phyloP scores from a whole-genome alignment of 2,888 invertebrate genomes.

The Nomada hirtipes region DNA sequence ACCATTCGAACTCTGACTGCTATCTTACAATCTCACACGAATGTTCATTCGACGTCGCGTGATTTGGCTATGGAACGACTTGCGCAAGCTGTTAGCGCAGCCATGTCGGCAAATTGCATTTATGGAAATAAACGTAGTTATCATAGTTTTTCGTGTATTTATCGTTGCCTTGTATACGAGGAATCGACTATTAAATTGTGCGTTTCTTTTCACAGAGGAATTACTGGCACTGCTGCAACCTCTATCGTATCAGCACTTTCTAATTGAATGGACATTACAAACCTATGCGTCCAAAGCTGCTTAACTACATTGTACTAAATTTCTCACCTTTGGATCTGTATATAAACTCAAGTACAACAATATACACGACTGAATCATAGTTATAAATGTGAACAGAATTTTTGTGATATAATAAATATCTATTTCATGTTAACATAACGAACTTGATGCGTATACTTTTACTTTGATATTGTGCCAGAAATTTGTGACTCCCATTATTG shows the following conservation, averaged over 20 bases:
- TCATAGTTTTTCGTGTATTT: conserved; percentile 1
- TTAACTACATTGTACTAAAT: conserved; percentile 43
- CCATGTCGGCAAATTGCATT: conserved; percentile 91
- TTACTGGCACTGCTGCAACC: conserved; percentile 81
- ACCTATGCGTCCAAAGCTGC: conserved; percentile 80
- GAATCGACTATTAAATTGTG: no score
- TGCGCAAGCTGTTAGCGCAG: conserved; percentile 93
- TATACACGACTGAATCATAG: conserved; percentile 29
- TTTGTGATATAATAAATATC: conserved; percentile 53
- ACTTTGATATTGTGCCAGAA: no score
- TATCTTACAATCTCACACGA: conserved; percentile 71
- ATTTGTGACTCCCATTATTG: no score
- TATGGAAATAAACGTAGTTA: conserved; percentile 90
- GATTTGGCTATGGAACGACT: conserved; percentile 88
- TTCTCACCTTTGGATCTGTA: conserved; percentile 23
- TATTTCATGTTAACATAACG: conserved; percentile 28
- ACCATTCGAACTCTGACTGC: conserved; percentile 76
- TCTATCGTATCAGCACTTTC: conserved; percentile 80
- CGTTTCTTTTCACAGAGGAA: conserved; percentile 77
- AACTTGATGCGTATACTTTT: no score
- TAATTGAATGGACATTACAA: conserved; percentile 83
- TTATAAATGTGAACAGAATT: conserved; percentile 40
- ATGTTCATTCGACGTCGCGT: conserved; percentile 64
- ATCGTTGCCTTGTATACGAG: background rate
- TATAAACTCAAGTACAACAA: conserved; percentile 29